phyloP scores from a whole-genome alignment of 2,888 invertebrate species.

The Yponomeuta sedellus region DNA sequence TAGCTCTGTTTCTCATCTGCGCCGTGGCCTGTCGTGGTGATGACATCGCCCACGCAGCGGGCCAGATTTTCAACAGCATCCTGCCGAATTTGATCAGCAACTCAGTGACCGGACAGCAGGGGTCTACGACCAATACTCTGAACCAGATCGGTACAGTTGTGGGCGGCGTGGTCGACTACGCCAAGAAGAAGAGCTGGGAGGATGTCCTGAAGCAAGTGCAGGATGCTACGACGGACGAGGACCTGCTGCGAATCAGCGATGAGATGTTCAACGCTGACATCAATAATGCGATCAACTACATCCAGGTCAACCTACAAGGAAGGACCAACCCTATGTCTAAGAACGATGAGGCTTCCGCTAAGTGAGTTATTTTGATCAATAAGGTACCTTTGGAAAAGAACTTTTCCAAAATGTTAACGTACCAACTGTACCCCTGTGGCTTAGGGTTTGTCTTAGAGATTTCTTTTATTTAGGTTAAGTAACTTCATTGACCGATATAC shows the following conservation, averaged over 20 bases:
- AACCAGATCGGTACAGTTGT: constrained; percentile 66
- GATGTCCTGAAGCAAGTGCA: constrained; percentile 60
- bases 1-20: constrained; percentile 44
- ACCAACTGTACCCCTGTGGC: too few relatives aligned
- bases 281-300: constrained; percentile 83
- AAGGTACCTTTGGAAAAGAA: too few relatives aligned
- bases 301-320: constrained; percentile 84
- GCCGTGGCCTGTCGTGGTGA: constrained; percentile 49
- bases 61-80: constrained; percentile 65
- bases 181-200: constrained; percentile 68
- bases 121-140: constrained; percentile 58
- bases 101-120: constrained; percentile 54
- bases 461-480: too few relatives aligned
- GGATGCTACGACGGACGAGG: constrained; percentile 78
- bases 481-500: too few relatives aligned
- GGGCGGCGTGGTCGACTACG: constrained; percentile 67
- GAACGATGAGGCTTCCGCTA: constrained; percentile 83
- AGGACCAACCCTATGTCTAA: constrained; percentile 82
- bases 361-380: constrained; percentile 69
- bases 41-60: constrained; percentile 59
- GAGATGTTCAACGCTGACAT: constrained; percentile 82
- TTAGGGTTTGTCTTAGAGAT: too few relatives aligned
- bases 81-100: constrained; percentile 61
- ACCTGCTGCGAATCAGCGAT: constrained; percentile 82
- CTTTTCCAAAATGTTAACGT: constrained; percentile 19